Evolutionary conservation across 2,113 vertebrate genomes (phyloP), one percentile per base, ranked within the genome.

Genomic region (Mastomys natalensis): DNA sequence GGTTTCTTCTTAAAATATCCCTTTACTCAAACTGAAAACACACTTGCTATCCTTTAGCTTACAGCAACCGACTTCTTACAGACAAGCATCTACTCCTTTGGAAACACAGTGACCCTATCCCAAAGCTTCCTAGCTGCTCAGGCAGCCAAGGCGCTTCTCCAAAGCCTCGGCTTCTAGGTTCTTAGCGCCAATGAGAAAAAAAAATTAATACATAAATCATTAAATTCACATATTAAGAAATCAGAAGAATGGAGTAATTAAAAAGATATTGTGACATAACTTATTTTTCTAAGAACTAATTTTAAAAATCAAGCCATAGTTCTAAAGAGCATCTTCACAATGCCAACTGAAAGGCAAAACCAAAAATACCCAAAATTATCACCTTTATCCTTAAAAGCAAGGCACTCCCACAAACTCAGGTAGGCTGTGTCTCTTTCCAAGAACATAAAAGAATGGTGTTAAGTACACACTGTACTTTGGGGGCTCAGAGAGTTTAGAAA

Each of bases 11-110:
- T 98, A 97, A 97, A 98, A 96, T 96, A 98, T 95, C 93, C 86
- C 91, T 96, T 91, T 94, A 96, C 94, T 98, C 92, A 90, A 97
- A 97, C 80, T 95, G 97, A 98, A 98, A 98, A 98, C 5, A 70
- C 73, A 95, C 58, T 95, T 74, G 95, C 94, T 66, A 53, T 26
- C 87, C 68, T 96, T 90, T 97, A 94, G 90, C 64, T 94, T 97
- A 85, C 73, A 90, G 77, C 85, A 97, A 91, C 90, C 87, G 91
- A 97, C 76, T 87, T 78, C 96, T 87, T 74, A 64, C 70, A 81
- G 89, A 84, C 89, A 97, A 97, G 78, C 87, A 53, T 73, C 86
- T 68, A 68, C 55, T 72, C 6, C 74, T 87, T 96, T 94, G 95
- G 77, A 84, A 97, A 94, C 64, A 72, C 15, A 19, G 94, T 81